A percentile compares a stretch with the other conserved stretches of the same genome.
Conservation (phyloP, 2,113 vertebrate species). For the Silurus glanis region DNA sequence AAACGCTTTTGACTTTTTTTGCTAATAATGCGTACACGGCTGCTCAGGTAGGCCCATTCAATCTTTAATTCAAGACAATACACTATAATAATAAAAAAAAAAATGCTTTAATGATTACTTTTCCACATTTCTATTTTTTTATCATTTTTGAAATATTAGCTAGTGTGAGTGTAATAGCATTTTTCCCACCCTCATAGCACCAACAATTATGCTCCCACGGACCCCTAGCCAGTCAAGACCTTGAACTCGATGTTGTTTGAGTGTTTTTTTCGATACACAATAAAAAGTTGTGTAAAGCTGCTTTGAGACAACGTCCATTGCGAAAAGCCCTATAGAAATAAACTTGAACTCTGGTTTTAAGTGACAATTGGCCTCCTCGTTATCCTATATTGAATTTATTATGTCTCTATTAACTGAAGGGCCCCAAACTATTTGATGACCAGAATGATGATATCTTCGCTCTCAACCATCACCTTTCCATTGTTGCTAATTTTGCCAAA, state of each 20-base stretch:
- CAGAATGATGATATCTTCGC: neutral
- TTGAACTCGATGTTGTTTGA: neutral
- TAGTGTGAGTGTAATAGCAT: neutral
- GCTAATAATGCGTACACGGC: neutral
- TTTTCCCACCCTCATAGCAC: neutral
- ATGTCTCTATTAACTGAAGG: neutral
- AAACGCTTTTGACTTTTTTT: neutral
- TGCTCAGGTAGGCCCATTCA: too few species aligned
- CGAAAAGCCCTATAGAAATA: too few species aligned
- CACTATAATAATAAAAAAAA: too few species aligned
- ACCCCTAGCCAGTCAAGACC: neutral
- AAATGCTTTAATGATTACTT: too few species aligned
- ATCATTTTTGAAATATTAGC: too few species aligned
- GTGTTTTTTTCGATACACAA: too few species aligned
- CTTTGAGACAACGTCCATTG: too few species aligned
- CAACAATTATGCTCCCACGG: neutral
- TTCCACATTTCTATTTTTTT: too few species aligned
- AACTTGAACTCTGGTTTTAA: neutral
- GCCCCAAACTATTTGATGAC: neutral
- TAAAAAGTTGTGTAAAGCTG: too few species aligned
- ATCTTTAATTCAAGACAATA: too few species aligned
- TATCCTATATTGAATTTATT: neutral
- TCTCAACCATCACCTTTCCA: neutral
- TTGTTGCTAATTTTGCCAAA: neutral
- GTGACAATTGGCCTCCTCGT: neutral